Conservation (phyloP, 2,797 vertebrate genomes). For the Eptatretus atami region DNA sequence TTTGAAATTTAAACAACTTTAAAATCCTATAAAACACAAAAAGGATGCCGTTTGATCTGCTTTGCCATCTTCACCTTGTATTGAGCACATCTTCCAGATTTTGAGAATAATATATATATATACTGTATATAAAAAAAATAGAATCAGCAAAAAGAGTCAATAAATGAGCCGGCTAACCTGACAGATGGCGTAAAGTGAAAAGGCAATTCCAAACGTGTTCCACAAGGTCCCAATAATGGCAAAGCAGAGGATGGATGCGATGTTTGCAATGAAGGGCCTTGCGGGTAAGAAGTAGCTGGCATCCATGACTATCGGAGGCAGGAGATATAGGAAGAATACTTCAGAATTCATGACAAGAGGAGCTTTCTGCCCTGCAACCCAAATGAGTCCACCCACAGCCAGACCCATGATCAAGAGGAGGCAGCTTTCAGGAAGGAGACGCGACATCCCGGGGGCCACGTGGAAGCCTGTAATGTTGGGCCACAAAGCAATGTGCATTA, state of each 20-base stretch:
- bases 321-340: conserved; percentile 41
- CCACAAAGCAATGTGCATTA: no score
- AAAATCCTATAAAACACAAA: no score
- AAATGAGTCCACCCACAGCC: conserved; percentile 35
- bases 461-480: conserved; percentile 18
- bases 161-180: conserved; percentile 14
- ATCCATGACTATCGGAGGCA: conserved; percentile 36
- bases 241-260: conserved; percentile 34
- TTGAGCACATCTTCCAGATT: no score
- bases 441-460: conserved; percentile 26
- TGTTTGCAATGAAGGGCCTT: conserved; percentile 34
- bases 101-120: no score
- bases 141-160: no score
- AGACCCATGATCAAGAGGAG: conserved; percentile 38
- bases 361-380: conserved; percentile 24
- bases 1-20: no score
- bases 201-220: conserved; percentile 32
- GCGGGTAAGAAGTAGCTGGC: conserved; percentile 45
- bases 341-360: conserved; percentile 28
- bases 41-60: no score
- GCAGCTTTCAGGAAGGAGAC: conserved; percentile 33
- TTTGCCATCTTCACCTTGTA: no score
- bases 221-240: conserved; percentile 29
- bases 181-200: conserved; percentile 34
- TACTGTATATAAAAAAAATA: no score